phyloP scores from a whole-genome alignment of 2,113 vertebrate genomes.

The Limanda limanda region DNA sequence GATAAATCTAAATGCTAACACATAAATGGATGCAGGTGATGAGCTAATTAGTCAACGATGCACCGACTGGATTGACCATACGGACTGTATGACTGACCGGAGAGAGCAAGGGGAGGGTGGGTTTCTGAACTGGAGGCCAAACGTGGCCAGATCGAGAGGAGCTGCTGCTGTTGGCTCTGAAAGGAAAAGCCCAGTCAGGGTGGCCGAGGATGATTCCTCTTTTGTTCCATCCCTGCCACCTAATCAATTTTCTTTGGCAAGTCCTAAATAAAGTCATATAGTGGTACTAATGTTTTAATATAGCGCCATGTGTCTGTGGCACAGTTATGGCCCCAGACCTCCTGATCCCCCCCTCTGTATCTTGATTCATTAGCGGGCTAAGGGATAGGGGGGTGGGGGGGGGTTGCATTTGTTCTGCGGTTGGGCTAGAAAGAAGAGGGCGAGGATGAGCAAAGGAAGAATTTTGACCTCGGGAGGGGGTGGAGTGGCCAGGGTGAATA shows the following conservation, averaged over 20 bases:
- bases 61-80: neutral
- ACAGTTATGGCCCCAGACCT: slow-evolving; percentile 62
- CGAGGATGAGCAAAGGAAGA: slow-evolving; percentile 60
- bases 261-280: slow-evolving; percentile 84
- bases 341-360: slow-evolving; percentile 64
- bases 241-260: slow-evolving; percentile 82
- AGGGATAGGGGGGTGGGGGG: slow-evolving; percentile 40
- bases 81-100: slow-evolving; percentile 10
- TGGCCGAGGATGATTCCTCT: slow-evolving; percentile 70
- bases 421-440: slow-evolving; percentile 50
- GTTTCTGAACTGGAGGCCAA: slow-evolving; percentile 54
- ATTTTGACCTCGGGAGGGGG: slow-evolving; percentile 31
- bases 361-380: slow-evolving; percentile 64
- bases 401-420: slow-evolving; percentile 59
- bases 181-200: slow-evolving; percentile 62
- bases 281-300: slow-evolving; percentile 86
- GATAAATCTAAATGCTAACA: neutral
- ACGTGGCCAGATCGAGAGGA: slow-evolving; percentile 56
- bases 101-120: slow-evolving; percentile 15
- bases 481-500: slow-evolving; percentile 4
- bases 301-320: slow-evolving; percentile 80
- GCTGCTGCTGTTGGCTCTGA: slow-evolving; percentile 69
- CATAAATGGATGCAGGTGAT: slow-evolving; percentile 12
- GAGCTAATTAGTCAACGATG: neutral
- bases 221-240: slow-evolving; percentile 77